Conservation (phyloP, 53 echinoderm and acorn worm species). For the Astropecten irregularis region DNA sequence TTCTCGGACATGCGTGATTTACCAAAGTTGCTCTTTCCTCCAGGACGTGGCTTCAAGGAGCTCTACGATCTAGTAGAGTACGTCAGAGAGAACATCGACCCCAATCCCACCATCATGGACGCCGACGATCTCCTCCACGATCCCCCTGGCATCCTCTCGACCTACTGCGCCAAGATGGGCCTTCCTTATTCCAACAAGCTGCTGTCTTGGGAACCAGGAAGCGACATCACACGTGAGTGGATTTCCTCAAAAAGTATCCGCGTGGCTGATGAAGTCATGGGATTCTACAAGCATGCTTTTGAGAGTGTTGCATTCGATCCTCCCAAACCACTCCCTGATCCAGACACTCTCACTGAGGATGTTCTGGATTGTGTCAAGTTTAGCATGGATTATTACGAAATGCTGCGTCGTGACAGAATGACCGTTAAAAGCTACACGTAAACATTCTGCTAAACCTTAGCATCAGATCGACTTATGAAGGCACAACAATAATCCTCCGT, state of each 20-base stretch:
- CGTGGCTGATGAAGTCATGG: too few relatives aligned
- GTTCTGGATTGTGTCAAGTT: neutral
- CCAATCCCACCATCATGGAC: neutral
- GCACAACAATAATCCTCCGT: too few relatives aligned
- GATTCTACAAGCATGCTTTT: neutral
- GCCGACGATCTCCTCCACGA: neutral
- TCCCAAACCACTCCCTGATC: neutral
- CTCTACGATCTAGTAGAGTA: slow-evolving; percentile 37
- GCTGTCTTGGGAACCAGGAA: neutral
- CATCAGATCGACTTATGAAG: too few relatives aligned
- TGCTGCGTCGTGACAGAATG: neutral
- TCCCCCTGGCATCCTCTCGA: neutral
- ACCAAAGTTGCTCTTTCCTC: neutral
- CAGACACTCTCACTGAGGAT: neutral
- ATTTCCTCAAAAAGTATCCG: too few relatives aligned
- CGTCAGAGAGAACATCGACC: neutral
- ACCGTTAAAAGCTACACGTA: too few relatives aligned
- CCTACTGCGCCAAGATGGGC: neutral
- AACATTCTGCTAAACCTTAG: too few relatives aligned
- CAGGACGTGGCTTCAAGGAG: slow-evolving; percentile 43
- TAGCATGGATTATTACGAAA: slow-evolving; percentile 5
- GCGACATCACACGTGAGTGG: neutral
- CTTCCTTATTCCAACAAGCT: neutral
- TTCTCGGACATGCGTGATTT: neutral
- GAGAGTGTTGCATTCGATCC: neutral